Conservation (phyloP, 1,140 invertebrate species). For the Penaeus chinensis region DNA sequence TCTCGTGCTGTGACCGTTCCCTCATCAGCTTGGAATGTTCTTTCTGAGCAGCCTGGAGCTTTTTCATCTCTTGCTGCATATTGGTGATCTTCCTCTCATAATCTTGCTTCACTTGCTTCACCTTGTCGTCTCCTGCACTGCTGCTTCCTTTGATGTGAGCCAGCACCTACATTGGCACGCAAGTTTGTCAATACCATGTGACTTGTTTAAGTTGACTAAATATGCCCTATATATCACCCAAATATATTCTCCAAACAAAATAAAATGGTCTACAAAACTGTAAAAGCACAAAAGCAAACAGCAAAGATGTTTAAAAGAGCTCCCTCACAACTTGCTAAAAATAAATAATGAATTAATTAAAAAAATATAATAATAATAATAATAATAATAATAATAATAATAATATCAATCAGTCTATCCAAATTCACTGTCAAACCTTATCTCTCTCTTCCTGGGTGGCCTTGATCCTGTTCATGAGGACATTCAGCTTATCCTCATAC, state of each 20-base stretch:
- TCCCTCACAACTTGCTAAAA: too few relatives aligned
- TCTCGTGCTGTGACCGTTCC: slow-evolving; percentile 85
- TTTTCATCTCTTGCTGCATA: slow-evolving; percentile 89
- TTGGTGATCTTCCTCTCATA: slow-evolving; percentile 87
- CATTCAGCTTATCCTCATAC: slow-evolving; percentile 94
- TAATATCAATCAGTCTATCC: background rate
- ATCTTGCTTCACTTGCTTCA: slow-evolving; percentile 80
- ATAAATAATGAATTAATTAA: too few relatives aligned
- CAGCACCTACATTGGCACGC: slow-evolving; percentile 47
- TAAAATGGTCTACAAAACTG: too few relatives aligned
- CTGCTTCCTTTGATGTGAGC: slow-evolving; percentile 63
- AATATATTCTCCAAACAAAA: too few relatives aligned
- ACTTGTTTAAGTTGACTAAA: too few relatives aligned
- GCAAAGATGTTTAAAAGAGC: too few relatives aligned
- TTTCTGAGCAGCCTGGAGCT: slow-evolving; percentile 87
- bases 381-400: background rate
- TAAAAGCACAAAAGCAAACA: too few relatives aligned
- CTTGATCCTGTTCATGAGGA: slow-evolving; percentile 87
- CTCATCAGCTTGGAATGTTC: slow-evolving; percentile 88
- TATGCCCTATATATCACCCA: too few relatives aligned
- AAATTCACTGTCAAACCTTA: slow-evolving; percentile 79
- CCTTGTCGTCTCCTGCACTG: slow-evolving; percentile 66
- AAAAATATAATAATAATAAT: background rate
- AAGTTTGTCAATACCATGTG: background rate
- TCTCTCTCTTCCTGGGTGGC: slow-evolving; percentile 94